Conservation (phyloP, 2,113 vertebrate species). For the Engraulis encrasicolus region DNA sequence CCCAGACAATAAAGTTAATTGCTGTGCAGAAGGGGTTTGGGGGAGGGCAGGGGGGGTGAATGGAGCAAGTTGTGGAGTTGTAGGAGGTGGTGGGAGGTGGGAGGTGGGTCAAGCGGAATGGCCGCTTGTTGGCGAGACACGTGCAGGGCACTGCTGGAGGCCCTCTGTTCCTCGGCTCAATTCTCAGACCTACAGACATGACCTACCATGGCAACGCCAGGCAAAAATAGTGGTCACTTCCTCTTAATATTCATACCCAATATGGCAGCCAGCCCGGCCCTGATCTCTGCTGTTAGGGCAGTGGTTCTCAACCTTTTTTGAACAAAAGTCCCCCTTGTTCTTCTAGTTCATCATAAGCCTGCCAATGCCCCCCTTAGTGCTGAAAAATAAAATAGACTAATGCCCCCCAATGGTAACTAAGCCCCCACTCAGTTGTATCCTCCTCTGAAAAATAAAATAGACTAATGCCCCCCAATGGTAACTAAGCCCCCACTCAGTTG, state of each 20-base stretch:
- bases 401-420: no score
- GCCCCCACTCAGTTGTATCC: no score
- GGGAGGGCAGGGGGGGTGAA: not conserved
- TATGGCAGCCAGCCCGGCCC: conserved; percentile 24
- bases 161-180: conserved; percentile 56
- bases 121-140: not conserved
- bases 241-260: conserved; percentile 38
- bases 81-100: not conserved
- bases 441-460: no score
- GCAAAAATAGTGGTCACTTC: conserved; percentile 71
- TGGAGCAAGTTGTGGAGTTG: not conserved
- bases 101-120: not conserved
- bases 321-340: no score
- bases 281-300: no score
- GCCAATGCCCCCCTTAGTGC: no score
- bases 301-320: no score
- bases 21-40: not conserved
- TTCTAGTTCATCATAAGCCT: no score
- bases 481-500: no score
- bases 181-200: conserved; percentile 33
- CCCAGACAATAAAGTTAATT: not conserved
- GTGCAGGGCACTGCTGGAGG: conserved; percentile 28
- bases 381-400: no score
- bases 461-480: no score
- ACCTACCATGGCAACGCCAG: conserved; percentile 55